These are phyloP conservation scores for Gymnoscopelus microlampas DNA, from an alignment of 2,797 vertebrate species.

Conservation along the genomic window DNA sequence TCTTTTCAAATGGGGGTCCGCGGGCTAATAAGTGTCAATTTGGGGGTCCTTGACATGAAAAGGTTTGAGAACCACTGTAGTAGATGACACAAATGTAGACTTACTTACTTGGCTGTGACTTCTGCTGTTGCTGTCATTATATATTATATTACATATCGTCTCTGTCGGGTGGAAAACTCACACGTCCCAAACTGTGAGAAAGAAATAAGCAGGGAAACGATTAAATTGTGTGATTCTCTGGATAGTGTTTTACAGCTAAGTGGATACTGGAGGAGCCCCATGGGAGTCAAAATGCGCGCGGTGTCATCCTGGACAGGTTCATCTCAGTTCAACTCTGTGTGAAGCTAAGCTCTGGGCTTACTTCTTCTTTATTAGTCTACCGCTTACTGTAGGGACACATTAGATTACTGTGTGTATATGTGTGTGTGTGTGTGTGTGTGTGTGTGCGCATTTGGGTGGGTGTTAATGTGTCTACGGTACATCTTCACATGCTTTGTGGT, in stretches of 20 bases:
- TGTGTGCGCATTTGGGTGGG: no score
- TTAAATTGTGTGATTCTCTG: conserved; percentile 28
- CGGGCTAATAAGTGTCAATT: no score
- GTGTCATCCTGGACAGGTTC: conserved; percentile 44
- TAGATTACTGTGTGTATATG: conserved; percentile 36
- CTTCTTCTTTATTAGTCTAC: conserved; percentile 49
- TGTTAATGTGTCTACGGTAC: no score
- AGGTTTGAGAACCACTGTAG: no score
- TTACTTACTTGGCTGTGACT: no score
- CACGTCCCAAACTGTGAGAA: background rate
- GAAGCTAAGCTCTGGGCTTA: conserved; percentile 47
- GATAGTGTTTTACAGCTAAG: conserved; percentile 33
- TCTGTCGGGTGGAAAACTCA: no score
- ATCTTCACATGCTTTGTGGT: no score
- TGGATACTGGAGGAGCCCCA: conserved; percentile 39
- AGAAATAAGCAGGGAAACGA: background rate
- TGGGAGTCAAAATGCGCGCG: conserved; percentile 32
- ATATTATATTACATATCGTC: no score
- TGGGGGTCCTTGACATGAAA: no score
- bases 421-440: background rate
- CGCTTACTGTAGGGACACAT: conserved; percentile 38
- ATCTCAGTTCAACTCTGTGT: conserved; percentile 53
- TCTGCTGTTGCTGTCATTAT: no score
- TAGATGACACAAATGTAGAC: no score
- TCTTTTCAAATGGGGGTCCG: no score